Evolutionary conservation across 2,888 invertebrate species (phyloP), one percentile per base, ranked within the genome.

Genomic region (Notodonta dromedarius): DNA sequence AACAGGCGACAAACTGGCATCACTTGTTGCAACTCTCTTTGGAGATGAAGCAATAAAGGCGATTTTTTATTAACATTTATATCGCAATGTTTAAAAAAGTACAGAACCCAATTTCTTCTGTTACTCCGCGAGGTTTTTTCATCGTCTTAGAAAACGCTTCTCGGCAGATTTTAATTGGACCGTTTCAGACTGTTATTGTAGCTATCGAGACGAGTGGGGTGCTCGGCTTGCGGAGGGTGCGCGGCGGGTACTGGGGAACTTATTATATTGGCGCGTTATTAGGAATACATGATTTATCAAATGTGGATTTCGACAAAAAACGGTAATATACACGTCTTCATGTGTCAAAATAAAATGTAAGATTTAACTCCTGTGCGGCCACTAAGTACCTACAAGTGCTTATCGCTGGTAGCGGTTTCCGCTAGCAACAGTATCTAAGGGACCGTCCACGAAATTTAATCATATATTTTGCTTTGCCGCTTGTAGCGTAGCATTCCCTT

Each of bases 151-250:
- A 61, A 66, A 61, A 57, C 58, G 64, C 69, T 64, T 60, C 51
- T 66, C 61, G 69, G 69, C 66, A 65, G 61, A 67, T 71, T 76
- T 75, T 77, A 74, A 77, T 77, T 77, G 73, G 71, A 56, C 59
- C 69, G 61, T 70, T 75, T 57, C 61, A 62, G 60, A 60, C 67
- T 66, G 75, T 72, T 77, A 73, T 75, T 75, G 66, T 66, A 63
- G 66, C 69, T 64, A 73, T 73, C 69, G 73, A 70, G 63, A 65
- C 61, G 67, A 71, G 67, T 69, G 65, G 61, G 60, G 40, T 50
- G 14, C 48, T 14, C 48, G 59, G 64, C 65, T 73, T 72, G 61
- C 55, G 63, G 58, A 50, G 68, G 46, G 46, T 62, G 54, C 2
- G n/a, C 2, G n/a, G n/a, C 39, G 7, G 14, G 39, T 39, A 54